Conservation (phyloP, 1,140 invertebrate genomes). For the Holotrichia oblita region DNA sequence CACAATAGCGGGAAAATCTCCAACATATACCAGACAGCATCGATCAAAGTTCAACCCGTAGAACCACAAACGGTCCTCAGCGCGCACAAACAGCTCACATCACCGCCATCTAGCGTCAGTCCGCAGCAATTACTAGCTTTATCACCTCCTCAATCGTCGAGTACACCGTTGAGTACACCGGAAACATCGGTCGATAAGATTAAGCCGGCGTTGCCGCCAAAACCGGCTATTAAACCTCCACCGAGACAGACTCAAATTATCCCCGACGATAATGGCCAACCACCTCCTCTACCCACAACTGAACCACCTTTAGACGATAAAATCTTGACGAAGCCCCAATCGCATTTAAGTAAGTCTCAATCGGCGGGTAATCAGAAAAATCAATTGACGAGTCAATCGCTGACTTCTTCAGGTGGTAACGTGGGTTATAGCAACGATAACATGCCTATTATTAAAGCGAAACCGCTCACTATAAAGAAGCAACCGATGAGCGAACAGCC, state of each 20-base stretch:
- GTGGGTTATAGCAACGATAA: slow-evolving; percentile 60
- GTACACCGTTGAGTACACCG: slow-evolving; percentile 67
- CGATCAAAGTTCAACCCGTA: slow-evolving; percentile 81
- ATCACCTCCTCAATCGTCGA: slow-evolving; percentile 68
- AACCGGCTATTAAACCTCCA: slow-evolving; percentile 69
- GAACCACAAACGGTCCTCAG: slow-evolving; percentile 76
- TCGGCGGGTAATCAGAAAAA: background rate
- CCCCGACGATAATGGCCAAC: slow-evolving; percentile 55
- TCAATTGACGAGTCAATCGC: slow-evolving; percentile 30
- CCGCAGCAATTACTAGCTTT: slow-evolving; percentile 63
- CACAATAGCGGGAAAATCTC: slow-evolving; percentile 73
- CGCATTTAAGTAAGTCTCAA: background rate
- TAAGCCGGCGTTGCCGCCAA: slow-evolving; percentile 78
- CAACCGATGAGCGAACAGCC: slow-evolving; percentile 78
- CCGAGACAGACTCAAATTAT: slow-evolving; percentile 62
- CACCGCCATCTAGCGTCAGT: slow-evolving; percentile 60
- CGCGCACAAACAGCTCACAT: slow-evolving; percentile 59
- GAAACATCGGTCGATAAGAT: slow-evolving; percentile 64
- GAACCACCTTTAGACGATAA: slow-evolving; percentile 60
- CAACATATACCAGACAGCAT: slow-evolving; percentile 82
- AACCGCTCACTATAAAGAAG: slow-evolving; percentile 82
- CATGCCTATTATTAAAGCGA: slow-evolving; percentile 78
- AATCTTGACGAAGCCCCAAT: background rate
- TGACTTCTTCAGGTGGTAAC: too few relatives aligned
- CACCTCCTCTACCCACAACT: slow-evolving; percentile 57